Percentiles rank a stretch among this genome's conserved stretches.
phyloP scores from a whole-genome alignment of 2,888 invertebrate species.

The Pristionchus entomophagus region DNA sequence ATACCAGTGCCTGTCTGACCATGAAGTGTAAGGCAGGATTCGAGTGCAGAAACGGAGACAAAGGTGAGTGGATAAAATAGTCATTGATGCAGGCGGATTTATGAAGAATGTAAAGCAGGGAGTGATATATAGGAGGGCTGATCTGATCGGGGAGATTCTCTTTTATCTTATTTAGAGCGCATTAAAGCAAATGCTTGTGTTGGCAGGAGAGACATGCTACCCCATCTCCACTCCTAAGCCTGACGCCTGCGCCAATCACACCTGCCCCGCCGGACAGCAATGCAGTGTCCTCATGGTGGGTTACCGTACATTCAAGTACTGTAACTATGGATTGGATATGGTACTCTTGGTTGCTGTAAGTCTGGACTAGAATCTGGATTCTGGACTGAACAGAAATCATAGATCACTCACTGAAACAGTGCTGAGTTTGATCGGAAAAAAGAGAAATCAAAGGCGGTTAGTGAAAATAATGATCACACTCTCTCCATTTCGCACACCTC shows the following conservation, averaged over 20 bases:
- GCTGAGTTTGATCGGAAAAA: too few species aligned
- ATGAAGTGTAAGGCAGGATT: slow-evolving; percentile 27
- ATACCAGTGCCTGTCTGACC: background rate
- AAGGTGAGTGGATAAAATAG: slow-evolving; percentile 32
- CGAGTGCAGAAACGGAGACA: slow-evolving; percentile 25
- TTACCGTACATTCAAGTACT: background rate
- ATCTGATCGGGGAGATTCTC: background rate
- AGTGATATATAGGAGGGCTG: too few species aligned
- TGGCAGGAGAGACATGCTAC: background rate
- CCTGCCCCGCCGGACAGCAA: background rate
- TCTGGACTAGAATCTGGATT: too few species aligned
- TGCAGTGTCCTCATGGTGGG: background rate
- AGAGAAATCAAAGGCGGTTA: too few species aligned
- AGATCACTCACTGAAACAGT: too few species aligned
- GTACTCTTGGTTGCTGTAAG: too few species aligned
- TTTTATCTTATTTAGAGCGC: background rate
- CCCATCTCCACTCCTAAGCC: background rate
- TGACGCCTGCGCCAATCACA: background rate
- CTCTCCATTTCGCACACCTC: too few species aligned
- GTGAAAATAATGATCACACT: too few species aligned
- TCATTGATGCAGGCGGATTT: background rate
- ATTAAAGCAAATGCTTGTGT: background rate
- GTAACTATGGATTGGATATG: too few species aligned
- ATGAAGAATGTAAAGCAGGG: background rate
- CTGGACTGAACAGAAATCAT: too few species aligned